A percentile compares a stretch with the other conserved stretches of the same genome.
These are phyloP conservation scores for Odontomachus brunneus DNA, from an alignment of 1,140 invertebrate genomes.

Conservation along the genomic window DNA sequence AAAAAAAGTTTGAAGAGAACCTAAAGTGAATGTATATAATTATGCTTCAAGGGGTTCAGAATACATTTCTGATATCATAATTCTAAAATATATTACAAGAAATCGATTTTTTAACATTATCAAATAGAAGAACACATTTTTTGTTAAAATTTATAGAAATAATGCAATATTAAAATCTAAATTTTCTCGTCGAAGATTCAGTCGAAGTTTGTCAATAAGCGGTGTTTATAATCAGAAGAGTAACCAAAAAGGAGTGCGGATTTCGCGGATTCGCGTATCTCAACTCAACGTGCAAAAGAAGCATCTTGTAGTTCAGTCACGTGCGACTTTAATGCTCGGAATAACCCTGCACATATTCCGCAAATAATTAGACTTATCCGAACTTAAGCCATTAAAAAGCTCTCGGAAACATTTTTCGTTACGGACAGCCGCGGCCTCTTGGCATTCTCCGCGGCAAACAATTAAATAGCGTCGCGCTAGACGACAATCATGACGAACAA, in stretches of 20 bases:
- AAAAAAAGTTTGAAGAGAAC: no score
- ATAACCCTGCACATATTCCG: slow-evolving; percentile 68
- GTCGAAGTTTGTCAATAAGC: neutral
- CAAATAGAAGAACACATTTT: no score
- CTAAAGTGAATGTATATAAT: no score
- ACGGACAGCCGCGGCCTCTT: slow-evolving; percentile 1
- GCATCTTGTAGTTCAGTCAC: slow-evolving; percentile 72
- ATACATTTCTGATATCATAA: no score
- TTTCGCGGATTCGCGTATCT: slow-evolving; percentile 40
- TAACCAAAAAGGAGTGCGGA: neutral
- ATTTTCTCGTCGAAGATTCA: neutral
- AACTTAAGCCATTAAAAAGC: slow-evolving; percentile 76
- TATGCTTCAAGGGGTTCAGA: no score
- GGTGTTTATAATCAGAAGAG: slow-evolving; percentile 2
- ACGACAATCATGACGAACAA: neutral
- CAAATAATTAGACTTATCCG: slow-evolving; percentile 77
- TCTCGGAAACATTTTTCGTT: slow-evolving; percentile 76
- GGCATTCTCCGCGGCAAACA: slow-evolving; percentile 12
- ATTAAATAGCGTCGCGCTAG: slow-evolving; percentile 13
- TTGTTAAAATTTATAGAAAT: no score
- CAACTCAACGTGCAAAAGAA: slow-evolving; percentile 15
- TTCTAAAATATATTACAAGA: no score
- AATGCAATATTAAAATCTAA: neutral
- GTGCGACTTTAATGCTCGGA: slow-evolving; percentile 69
- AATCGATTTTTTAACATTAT: no score